Evolutionary conservation across 2,888 invertebrate genomes (phyloP), one percentile per base, ranked within the genome.

Genomic region (Mythimna loreyi): DNA sequence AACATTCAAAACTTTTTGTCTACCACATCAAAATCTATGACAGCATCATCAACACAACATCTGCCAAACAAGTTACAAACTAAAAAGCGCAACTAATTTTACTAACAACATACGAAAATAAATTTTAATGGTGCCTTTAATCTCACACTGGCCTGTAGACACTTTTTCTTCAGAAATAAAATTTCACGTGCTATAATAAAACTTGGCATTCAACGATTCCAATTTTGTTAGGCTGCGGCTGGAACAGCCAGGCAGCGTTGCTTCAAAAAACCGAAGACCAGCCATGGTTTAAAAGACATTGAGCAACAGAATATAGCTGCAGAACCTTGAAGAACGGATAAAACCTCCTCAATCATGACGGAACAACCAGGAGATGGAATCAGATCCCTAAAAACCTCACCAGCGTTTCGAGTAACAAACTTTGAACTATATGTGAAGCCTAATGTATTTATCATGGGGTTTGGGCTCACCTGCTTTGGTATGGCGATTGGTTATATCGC

Each of bases 381-480:
- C 25, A 47, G 74, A n/a, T 64, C 78, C 23, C 21, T 78, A 2
- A 72, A 63, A 55, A 33, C 64, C 0, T 13, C 58, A 1, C 7
- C 53, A 8, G 21, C 6, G 2, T 72, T 78, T 49, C 56, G 56
- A 13, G 23, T 49, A 0, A 8, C 47, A 5, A 78, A 63, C 30
- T 64, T 71, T 33, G 72, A 78, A 25, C 36, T 78, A 0, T 78
- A 49, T 4, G 11, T 43, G 8, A 74, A 28, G 43, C 78, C 78
- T 2, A 74, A 74, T 45, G 0, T 45, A 0, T 25, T 43, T 5
- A 30, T 76, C 6, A 36, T 59, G 55, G 77, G 21, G 0, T 21
- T 60, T 9, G 77, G 76, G 8, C 1, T 72, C 0, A 3, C 21
- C 13, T 28, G 28, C 19, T 59, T 78, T 1, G 28, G 16, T 3